phyloP scores from a whole-genome alignment of 2,113 vertebrate species.

The Hippoglossus stenolepis region DNA sequence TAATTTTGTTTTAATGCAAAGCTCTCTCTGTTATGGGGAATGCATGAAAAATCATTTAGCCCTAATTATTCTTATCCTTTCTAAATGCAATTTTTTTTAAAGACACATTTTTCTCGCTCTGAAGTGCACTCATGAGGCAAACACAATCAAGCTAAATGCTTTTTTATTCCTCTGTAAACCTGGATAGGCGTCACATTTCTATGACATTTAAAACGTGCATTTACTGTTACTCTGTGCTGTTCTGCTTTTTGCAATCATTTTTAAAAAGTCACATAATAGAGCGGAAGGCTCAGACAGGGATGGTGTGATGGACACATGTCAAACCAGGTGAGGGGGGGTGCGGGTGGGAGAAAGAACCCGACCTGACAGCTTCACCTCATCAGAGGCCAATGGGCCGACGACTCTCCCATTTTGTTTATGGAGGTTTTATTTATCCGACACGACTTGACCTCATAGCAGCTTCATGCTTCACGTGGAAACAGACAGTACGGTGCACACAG shows the following conservation, averaged over 20 bases:
- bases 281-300: slow-evolving; percentile 4
- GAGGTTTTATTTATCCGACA: slow-evolving; percentile 5
- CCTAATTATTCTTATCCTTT: slow-evolving; percentile 27
- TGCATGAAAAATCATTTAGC: too few species aligned
- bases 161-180: slow-evolving; percentile 47
- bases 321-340: too few species aligned
- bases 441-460: slow-evolving; percentile 1
- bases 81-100: slow-evolving; percentile 43
- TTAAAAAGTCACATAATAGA: slow-evolving; percentile 15
- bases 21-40: too few species aligned
- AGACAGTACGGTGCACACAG: background rate
- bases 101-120: slow-evolving; percentile 37
- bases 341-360: too few species aligned
- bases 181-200: slow-evolving; percentile 13
- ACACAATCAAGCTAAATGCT: slow-evolving; percentile 56
- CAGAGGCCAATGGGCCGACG: background rate
- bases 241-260: slow-evolving; percentile 22
- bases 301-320: background rate
- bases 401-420: background rate
- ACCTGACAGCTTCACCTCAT: slow-evolving; percentile 18
- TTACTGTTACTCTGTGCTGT: slow-evolving; percentile 30
- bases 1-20: too few species aligned
- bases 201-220: slow-evolving; percentile 38
- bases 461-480: background rate
- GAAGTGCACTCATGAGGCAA: slow-evolving; percentile 56